Base-by-base conservation (phyloP, 2,113 vertebrate genomes). In the Propithecus coquereli region DNA sequence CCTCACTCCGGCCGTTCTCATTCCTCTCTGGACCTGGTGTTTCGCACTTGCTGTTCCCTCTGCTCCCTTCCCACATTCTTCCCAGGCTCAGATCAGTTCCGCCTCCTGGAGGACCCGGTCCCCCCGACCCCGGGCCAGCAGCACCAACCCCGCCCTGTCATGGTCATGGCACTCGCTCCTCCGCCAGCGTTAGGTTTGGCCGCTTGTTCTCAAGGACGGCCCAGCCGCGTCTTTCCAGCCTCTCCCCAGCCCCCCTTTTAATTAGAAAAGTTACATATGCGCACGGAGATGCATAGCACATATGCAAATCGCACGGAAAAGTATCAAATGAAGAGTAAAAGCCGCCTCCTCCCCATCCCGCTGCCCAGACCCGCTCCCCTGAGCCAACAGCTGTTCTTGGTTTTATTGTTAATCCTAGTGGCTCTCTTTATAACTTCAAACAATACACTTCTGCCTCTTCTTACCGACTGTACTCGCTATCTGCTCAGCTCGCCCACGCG, bases 381-480 rank as follows among this genome's bases (percentile, higher is more conserved):
- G 71, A 71, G 47, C 59, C 34, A 0, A 25, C 0, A 27, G 77
- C 90, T 73, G 73, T 3, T 68, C 59, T n/a, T 16, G 0, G 13
- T 9, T 70, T 20, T 11, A 71, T 77, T 77, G 27, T 47, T 18
- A 4, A 71, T 27, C 37, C 77, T 20, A 5, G 5, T 0, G 20
- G 4, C 20, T 90, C 43, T 18, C 63, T 92, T 92, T 83, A 22
- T 66, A 73, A 76, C 79, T 92, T 68, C 17, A 65, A 59, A 87
- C 45, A 83, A n/a, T 30, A 8, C n/a, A 0, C 34, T 6, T 34
- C 71, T n/a, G 3, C 85, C 43, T 40, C 85, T 70, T 65, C 73
- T 79, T 14, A 30, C 7, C 5, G 1, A 23, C 61, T 40, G 5
- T 0, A 0, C 45, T 6, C 18, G 2, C 0, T 40, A 16, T n/a